These are phyloP conservation scores for Peucedramus taeniatus DNA, from an alignment of 2,113 vertebrate genomes.

Conservation along the genomic window DNA sequence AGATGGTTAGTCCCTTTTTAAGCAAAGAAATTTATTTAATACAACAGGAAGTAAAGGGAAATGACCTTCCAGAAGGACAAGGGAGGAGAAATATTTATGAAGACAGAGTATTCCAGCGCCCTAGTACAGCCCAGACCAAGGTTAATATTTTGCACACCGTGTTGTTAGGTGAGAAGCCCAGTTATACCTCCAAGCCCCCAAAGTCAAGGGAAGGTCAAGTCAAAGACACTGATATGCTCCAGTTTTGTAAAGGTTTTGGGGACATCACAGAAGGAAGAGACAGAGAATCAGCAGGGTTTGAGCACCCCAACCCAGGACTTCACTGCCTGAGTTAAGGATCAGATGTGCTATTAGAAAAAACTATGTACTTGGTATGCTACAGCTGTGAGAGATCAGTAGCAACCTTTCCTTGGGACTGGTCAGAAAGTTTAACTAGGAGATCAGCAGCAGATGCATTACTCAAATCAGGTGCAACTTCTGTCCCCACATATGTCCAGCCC, in stretches of 20 bases:
- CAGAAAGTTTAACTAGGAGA: not conserved
- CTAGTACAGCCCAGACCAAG: not conserved
- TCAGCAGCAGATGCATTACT: not conserved
- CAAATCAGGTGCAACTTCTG: not conserved
- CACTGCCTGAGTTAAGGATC: not conserved
- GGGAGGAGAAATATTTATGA: not conserved
- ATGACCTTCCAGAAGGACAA: not conserved
- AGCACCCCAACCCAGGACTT: not conserved
- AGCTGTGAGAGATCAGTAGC: not conserved
- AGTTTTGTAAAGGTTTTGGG: not conserved
- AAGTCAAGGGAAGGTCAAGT: not conserved
- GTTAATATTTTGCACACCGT: not conserved
- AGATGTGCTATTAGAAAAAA: not conserved
- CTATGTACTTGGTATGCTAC: not conserved
- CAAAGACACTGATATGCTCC: not conserved
- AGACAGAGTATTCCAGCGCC: not conserved
- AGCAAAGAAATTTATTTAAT: conserved; percentile 1
- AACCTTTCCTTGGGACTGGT: not conserved
- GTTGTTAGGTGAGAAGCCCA: not conserved
- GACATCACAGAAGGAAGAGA: not conserved
- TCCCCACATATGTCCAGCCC: not conserved
- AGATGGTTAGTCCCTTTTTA: not conserved
- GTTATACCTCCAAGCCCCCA: not conserved
- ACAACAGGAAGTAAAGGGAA: not conserved
- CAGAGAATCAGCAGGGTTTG: not conserved